These are phyloP conservation scores for Lepidostoma basale DNA, from an alignment of 1,140 invertebrate species.

Conservation along the genomic window DNA sequence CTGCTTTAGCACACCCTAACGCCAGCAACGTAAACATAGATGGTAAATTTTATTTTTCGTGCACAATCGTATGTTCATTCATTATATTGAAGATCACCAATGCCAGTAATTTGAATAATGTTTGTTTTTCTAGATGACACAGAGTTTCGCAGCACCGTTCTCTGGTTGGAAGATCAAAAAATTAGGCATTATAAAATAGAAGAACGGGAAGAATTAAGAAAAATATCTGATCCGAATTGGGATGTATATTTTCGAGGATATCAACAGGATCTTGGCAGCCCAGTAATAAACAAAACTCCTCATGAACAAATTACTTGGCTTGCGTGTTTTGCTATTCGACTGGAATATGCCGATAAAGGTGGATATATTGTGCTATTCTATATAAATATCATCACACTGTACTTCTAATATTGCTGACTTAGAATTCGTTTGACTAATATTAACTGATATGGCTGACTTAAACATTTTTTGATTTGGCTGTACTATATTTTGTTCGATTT, in stretches of 20 bases:
- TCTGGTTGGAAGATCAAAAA: slow-evolving; percentile 95
- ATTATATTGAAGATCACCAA: slow-evolving; percentile 27
- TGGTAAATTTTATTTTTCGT: slow-evolving; percentile 60
- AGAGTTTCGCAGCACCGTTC: slow-evolving; percentile 78
- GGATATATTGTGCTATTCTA: too few species aligned
- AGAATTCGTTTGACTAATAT: too few species aligned
- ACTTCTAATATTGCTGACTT: too few species aligned
- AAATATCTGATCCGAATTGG: slow-evolving; percentile 71
- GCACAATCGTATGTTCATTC: slow-evolving; percentile 9
- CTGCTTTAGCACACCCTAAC: slow-evolving; percentile 75
- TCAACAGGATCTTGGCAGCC: slow-evolving; percentile 74
- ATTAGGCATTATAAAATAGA: slow-evolving; percentile 89
- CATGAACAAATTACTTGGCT: slow-evolving; percentile 84
- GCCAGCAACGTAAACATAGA: slow-evolving; percentile 70
- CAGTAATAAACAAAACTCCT: slow-evolving; percentile 55
- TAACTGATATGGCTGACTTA: too few species aligned
- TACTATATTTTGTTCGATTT: too few species aligned
- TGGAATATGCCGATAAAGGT: slow-evolving; percentile 86
- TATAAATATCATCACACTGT: too few species aligned
- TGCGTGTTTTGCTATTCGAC: slow-evolving; percentile 78
- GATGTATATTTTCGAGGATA: slow-evolving; percentile 76
- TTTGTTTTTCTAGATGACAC: slow-evolving; percentile 69
- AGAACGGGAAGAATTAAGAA: slow-evolving; percentile 73
- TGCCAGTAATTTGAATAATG: slow-evolving; percentile 36
- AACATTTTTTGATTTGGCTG: too few species aligned